These are phyloP conservation scores for Notodonta dromedarius DNA, from an alignment of 2,888 invertebrate species.

Conservation along the genomic window DNA sequence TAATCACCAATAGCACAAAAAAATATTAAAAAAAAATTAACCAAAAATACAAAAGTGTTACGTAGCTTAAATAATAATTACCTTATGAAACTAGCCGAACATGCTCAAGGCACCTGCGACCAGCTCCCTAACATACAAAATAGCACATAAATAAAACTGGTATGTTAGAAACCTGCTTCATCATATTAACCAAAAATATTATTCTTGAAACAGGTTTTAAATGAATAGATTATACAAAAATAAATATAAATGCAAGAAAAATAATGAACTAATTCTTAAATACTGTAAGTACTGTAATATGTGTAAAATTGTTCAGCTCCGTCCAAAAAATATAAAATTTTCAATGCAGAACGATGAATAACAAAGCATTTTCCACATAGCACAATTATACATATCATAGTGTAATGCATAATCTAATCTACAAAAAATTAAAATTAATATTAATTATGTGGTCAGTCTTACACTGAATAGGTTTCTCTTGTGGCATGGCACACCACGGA, in stretches of 20 bases:
- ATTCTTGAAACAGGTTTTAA: neutral
- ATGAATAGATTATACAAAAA: neutral
- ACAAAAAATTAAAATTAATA: constrained; percentile 6
- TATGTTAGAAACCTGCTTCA: neutral
- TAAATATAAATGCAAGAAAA: neutral
- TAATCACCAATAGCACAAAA: too few relatives aligned
- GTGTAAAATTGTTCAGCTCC: too few relatives aligned
- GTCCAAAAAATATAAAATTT: too few relatives aligned
- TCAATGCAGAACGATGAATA: too few relatives aligned
- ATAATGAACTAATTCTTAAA: too few relatives aligned
- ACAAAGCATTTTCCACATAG: too few relatives aligned
- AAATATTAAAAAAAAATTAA: too few relatives aligned
- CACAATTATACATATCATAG: neutral
- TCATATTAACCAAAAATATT: neutral
- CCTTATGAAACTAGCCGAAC: constrained; percentile 48
- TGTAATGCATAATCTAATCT: constrained; percentile 6
- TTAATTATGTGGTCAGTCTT: constrained; percentile 43
- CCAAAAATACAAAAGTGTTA: constrained; percentile 4
- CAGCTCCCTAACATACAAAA: constrained; percentile 52
- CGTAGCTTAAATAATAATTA: constrained; percentile 39
- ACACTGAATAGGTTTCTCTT: constrained; percentile 74
- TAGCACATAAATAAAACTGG: constrained; percentile 46
- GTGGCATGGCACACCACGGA: constrained; percentile 87
- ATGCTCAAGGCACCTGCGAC: constrained; percentile 57
- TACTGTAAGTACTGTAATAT: too few relatives aligned